Percentiles rank a stretch among this genome's conserved stretches.
phyloP scores from a whole-genome alignment of 2,888 invertebrate genomes.

The Noctua comes region DNA sequence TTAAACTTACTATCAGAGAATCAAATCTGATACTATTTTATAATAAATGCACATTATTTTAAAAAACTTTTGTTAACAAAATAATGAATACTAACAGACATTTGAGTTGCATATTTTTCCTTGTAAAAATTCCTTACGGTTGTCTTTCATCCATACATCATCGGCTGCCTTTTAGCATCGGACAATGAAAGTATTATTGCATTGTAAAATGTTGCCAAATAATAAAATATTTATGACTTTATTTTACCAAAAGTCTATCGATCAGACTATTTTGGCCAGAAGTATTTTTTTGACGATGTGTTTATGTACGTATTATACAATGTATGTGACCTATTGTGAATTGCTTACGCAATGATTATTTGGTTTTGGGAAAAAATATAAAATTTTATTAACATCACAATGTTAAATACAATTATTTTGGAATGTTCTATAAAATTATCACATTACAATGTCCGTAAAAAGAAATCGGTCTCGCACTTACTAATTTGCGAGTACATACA shows the following conservation, averaged over 20 bases:
- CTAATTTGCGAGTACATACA: constrained; percentile 55
- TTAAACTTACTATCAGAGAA: background rate
- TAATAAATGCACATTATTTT: constrained; percentile 15
- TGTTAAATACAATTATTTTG: constrained; percentile 32
- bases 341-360: constrained; percentile 34
- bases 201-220: background rate
- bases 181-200: constrained; percentile 29
- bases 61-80: constrained; percentile 29
- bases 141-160: constrained; percentile 15
- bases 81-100: constrained; percentile 34
- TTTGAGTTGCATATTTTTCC: constrained; percentile 57
- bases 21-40: background rate
- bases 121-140: constrained; percentile 63
- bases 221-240: constrained; percentile 21
- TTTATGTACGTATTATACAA: constrained; percentile 33
- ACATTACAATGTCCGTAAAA: constrained; percentile 20
- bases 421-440: constrained; percentile 31
- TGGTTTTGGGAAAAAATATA: constrained; percentile 19
- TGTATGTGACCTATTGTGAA: constrained; percentile 20
- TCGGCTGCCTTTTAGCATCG: constrained; percentile 19
- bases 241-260: constrained; percentile 4
- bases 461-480: constrained; percentile 24
- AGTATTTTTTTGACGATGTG: constrained; percentile 5
- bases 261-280: background rate
- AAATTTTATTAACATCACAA: constrained; percentile 29